Conservation (phyloP, 2,113 vertebrate species). For the Pterocles gutturalis region DNA sequence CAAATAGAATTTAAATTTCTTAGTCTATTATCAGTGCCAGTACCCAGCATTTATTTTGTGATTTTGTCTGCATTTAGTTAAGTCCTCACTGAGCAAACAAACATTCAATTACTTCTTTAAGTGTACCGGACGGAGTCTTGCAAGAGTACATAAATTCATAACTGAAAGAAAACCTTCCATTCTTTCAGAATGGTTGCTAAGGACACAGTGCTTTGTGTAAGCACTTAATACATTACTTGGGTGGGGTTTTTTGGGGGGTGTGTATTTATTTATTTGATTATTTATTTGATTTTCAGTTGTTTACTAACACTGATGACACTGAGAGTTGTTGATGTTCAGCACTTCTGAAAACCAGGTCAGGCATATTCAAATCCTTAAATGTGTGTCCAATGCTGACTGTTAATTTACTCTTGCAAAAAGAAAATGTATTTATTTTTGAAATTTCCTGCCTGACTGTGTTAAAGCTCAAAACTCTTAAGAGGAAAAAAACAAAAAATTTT, state of each 20-base stretch:
- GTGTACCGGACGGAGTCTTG: not conserved
- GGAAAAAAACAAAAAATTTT: not conserved
- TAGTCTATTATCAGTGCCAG: not conserved
- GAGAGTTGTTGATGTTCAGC: not conserved
- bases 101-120: not conserved
- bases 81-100: not conserved
- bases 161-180: not conserved
- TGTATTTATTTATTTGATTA: not conserved
- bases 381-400: not conserved
- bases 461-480: not conserved
- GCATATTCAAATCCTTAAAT: not conserved
- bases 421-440: not conserved
- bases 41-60: not conserved
- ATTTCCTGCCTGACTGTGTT: not conserved
- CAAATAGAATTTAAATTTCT: not conserved
- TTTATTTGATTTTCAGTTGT: not conserved
- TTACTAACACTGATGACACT: not conserved
- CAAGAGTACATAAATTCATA: not conserved
- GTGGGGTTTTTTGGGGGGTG: not conserved
- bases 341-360: constrained; percentile 16
- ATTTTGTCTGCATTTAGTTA: not conserved
- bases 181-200: not conserved
- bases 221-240: not conserved
- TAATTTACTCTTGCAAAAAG: not conserved
- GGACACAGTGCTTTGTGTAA: not conserved